Percentiles rank a stretch among this genome's conserved stretches.
Evolutionary conservation across 1,140 invertebrate genomes (phyloP).

Genomic region (Cyphomyrmex costatus): DNA sequence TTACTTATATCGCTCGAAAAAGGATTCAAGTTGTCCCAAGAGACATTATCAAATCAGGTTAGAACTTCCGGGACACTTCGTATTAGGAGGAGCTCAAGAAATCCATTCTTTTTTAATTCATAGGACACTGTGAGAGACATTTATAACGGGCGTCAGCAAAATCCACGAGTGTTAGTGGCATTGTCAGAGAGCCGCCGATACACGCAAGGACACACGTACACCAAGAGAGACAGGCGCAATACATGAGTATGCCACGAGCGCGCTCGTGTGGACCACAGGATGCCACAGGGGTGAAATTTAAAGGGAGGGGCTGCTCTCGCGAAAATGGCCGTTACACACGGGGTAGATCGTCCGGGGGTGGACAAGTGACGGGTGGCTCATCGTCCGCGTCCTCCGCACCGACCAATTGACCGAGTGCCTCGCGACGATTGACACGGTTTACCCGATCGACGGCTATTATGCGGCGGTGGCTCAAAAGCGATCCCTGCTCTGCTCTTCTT

Average conservation of each 20-base stretch:
- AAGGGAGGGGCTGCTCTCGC: conserved; percentile 82
- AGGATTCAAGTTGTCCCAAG: not conserved
- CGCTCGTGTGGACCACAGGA: conserved; percentile 62
- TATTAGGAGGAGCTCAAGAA: conserved; percentile 37
- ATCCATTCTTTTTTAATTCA: conserved; percentile 57
- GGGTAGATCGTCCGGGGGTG: conserved; percentile 78
- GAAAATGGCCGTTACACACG: conserved; percentile 82
- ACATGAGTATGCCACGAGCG: conserved; percentile 54
- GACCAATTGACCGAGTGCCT: conserved; percentile 79
- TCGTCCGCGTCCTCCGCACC: conserved; percentile 74
- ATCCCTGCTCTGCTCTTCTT: conserved; percentile 74
- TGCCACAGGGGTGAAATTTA: conserved; percentile 76
- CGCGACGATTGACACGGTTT: conserved; percentile 75
- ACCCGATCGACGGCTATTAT: conserved; percentile 81
- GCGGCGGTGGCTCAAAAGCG: conserved; percentile 75
- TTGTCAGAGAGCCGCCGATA: conserved; percentile 39
- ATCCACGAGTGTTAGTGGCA: conserved; percentile 54
- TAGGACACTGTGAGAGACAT: conserved; percentile 48
- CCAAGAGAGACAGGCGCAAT: conserved; percentile 47
- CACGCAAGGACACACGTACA: conserved; percentile 1
- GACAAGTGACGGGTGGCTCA: conserved; percentile 76
- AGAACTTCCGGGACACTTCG: conserved; percentile 22
- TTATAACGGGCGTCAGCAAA: conserved; percentile 62
- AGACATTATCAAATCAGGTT: conserved; percentile 31
- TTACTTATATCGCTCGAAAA: conserved; percentile 13